Base-by-base conservation (phyloP, 2,113 vertebrate genomes). In the Chinchilla lanigera region DNA sequence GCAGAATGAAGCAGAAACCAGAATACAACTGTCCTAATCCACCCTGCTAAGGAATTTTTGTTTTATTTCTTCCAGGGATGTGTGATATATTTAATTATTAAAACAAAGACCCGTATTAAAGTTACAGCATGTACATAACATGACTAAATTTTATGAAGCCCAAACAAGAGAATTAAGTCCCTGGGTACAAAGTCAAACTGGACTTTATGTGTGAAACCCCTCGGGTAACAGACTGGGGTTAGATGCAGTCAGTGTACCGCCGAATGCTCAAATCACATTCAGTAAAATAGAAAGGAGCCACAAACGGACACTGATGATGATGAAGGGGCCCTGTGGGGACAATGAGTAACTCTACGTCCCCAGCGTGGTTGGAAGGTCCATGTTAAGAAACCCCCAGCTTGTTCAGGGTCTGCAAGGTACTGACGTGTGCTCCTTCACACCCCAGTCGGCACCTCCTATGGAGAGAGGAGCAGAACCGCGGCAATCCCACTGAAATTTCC, bases 91-190 rank as follows among this genome's bases (percentile, higher is more conserved):
- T 83, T 83, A 63, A 63, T 82, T 86, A 28, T 82, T 69, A 78
- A 75, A 97, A 87, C 61, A 93, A 13, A 60, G 38, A 30, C 24
- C 12, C 52, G 60, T 90, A 13, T 50, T 81, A 86, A 89, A 65
- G 89, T 61, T 41, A 67, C 22, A 58, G 0, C 11, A 60, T 69
- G 33, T 38, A 56, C 20, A 44, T 52, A 30, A 86, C 26, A 9
- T 71, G 38, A 63, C 78, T 75, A 75, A 81, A 73, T 78, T 93
- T 33, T 73, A 65, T 69, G 38, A 94, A 91, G 56, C 41, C 60
- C 67, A 83, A 83, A 77, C 26, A 93, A 85, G 61, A 81, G 69
- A 93, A 88, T 38, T 69, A 86, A 93, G 89, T 52, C 20, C 75
- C 50, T 41, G 7, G 17, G 10, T 30, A 90, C 28, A 85, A 86